Evolutionary conservation across 2,797 vertebrate species (phyloP), one percentile per base, ranked within the genome.

Genomic region (Apogon hyalosoma): DNA sequence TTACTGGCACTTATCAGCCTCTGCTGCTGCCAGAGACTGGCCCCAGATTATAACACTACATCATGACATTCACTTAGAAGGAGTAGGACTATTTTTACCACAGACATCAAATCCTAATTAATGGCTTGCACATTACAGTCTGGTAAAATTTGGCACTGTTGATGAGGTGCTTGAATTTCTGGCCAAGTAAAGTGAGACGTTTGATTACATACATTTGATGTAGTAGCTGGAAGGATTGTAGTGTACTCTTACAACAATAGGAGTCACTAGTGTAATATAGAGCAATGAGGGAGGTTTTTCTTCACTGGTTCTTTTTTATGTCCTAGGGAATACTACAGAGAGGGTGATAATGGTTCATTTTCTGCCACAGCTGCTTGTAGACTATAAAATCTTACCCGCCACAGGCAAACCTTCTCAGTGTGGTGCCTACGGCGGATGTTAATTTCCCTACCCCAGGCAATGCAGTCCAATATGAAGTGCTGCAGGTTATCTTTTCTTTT

Each of bases 1-100:
- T 80, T 86, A 78, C 83, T 63, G 67, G 47, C 78, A 65, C 59
- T 72, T 72, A 71, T 60, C 71, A 68, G 60, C 69, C 65, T 46
- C 53, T 51, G 69, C 73, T 75, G 78, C 76, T 67, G 73, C 56
- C 39, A 2, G 57, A 43, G 65, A 48, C 69, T 43, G 42, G 58
- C 68, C 66, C 24, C 62, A 62, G 43, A 82, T 82, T 85, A 67
- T 64, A 77, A 79, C 65, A 61, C 77, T 33, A 41, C 69, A 75
- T 64, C 75, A 60, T 80, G 78, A 40, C 40, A 66, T 66, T 75
- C 56, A 61, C 62, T 40, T 16, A 24, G 21, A 24, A 24, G 21
- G 4, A 24, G 4, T 24, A 24, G 21, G 21, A 24, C 73, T 74
- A 61, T 77, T 78, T 77, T 80, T 64, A 75, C 13, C 15, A 8